phyloP scores from a whole-genome alignment of 2,797 vertebrate genomes.

The Protosalanx chinensis region DNA sequence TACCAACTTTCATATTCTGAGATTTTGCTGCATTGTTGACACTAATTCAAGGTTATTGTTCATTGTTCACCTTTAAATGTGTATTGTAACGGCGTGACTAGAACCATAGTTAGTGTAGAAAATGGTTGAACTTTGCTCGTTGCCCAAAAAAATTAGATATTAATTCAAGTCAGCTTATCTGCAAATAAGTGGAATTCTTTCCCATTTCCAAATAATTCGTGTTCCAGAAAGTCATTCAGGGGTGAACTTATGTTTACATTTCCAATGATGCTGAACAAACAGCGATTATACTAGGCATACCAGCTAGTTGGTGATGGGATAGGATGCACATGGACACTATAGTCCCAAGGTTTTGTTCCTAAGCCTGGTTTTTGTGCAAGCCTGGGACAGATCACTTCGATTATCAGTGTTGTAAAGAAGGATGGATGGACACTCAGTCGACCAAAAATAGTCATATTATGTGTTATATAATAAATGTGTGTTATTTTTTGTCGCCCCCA shows the following conservation, averaged over 20 bases:
- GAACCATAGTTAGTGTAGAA: not conserved
- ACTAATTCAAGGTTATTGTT: no score
- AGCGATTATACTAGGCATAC: slow-evolving; percentile 42
- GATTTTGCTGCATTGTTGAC: no score
- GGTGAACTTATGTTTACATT: slow-evolving; percentile 41
- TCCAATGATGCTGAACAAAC: slow-evolving; percentile 32
- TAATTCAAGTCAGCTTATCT: slow-evolving; percentile 11
- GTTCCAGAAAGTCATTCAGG: slow-evolving; percentile 11
- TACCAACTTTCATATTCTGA: no score
- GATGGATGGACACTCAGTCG: no score
- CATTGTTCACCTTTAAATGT: no score
- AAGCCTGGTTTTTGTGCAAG: no score
- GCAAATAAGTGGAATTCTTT: slow-evolving; percentile 14
- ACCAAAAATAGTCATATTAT: no score
- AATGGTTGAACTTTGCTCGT: not conserved
- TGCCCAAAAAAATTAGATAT: not conserved
- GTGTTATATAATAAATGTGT: no score
- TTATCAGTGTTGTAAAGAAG: no score
- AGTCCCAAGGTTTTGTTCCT: slow-evolving; percentile 15
- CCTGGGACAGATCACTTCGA: no score
- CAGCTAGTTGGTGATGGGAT: slow-evolving; percentile 31
- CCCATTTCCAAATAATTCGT: not conserved
- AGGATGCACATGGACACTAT: slow-evolving; percentile 21
- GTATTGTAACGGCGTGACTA: not conserved
- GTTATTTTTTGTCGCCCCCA: no score